Evolutionary conservation across 2,888 invertebrate genomes (phyloP).

Genomic region (Eueremaeus valkanovi): DNA sequence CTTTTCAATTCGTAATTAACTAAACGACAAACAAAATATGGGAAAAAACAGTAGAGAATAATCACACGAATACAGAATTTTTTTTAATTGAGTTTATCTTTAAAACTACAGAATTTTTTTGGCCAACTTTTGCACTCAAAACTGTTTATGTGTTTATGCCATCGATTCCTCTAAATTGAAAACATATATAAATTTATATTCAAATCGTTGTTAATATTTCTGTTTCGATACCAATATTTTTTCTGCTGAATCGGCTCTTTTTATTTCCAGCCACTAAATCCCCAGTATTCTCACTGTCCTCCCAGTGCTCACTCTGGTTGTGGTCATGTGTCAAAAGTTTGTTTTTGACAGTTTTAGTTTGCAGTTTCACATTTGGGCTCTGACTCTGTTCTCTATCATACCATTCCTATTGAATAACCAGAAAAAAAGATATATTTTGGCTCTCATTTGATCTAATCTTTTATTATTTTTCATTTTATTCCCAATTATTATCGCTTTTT

Average conservation of each 20-base stretch:
- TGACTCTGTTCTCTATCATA: neutral
- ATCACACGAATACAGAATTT: no score
- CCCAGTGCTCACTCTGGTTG: neutral
- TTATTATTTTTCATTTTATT: slow-evolving; percentile 10
- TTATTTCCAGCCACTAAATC: neutral
- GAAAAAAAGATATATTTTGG: neutral
- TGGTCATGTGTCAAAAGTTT: slow-evolving; percentile 3
- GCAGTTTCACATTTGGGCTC: neutral
- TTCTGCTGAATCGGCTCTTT: slow-evolving; percentile 18
- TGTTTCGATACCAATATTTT: neutral
- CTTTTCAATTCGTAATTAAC: no score
- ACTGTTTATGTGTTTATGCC: no score
- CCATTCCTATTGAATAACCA: neutral
- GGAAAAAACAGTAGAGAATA: no score
- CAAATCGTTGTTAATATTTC: no score
- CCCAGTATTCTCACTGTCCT: neutral
- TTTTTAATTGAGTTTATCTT: no score
- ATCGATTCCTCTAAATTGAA: no score
- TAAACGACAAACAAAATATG: no score
- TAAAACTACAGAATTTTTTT: no score
- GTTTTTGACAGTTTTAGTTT: slow-evolving; percentile 25
- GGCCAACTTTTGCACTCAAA: no score
- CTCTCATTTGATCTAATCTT: neutral
- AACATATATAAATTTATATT: no score
- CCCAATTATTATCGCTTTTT: neutral